phyloP scores from a whole-genome alignment of 2,113 vertebrate genomes.

The Dasyprocta punctata region DNA sequence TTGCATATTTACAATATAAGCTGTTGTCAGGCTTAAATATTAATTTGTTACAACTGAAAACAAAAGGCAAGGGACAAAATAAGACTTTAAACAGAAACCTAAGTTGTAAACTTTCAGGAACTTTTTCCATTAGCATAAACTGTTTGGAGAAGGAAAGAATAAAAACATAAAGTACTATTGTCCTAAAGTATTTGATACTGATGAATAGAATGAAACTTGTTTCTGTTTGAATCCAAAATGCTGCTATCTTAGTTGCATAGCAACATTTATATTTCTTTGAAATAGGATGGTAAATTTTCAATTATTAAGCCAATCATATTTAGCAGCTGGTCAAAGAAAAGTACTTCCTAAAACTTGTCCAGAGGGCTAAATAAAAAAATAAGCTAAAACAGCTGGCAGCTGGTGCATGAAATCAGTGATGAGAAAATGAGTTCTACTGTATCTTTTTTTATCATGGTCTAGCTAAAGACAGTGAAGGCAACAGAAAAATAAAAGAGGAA shows the following conservation, averaged over 20 bases:
- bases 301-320: slow-evolving; percentile 91
- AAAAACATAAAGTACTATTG: background rate
- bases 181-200: slow-evolving; percentile 5
- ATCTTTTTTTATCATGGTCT: slow-evolving; percentile 92
- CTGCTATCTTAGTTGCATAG: slow-evolving; percentile 79
- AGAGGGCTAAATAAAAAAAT: slow-evolving; percentile 90
- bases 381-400: slow-evolving; percentile 90
- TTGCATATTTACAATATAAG: background rate
- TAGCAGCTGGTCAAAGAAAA: slow-evolving; percentile 91
- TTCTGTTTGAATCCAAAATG: slow-evolving; percentile 67
- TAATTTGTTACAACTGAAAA: background rate
- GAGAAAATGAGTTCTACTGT: slow-evolving; percentile 89
- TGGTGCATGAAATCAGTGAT: slow-evolving; percentile 93
- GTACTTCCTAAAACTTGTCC: slow-evolving; percentile 90
- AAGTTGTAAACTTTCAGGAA: background rate
- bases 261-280: slow-evolving; percentile 80
- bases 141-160: background rate
- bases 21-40: background rate
- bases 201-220: slow-evolving; percentile 24
- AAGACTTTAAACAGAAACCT: background rate
- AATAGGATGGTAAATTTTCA: slow-evolving; percentile 86
- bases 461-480: slow-evolving; percentile 81
- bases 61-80: background rate
- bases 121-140: background rate
- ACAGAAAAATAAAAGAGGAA: slow-evolving; percentile 71